Base-by-base conservation (phyloP, 2,797 vertebrate species). In the Chaetodon trifasciatus region DNA sequence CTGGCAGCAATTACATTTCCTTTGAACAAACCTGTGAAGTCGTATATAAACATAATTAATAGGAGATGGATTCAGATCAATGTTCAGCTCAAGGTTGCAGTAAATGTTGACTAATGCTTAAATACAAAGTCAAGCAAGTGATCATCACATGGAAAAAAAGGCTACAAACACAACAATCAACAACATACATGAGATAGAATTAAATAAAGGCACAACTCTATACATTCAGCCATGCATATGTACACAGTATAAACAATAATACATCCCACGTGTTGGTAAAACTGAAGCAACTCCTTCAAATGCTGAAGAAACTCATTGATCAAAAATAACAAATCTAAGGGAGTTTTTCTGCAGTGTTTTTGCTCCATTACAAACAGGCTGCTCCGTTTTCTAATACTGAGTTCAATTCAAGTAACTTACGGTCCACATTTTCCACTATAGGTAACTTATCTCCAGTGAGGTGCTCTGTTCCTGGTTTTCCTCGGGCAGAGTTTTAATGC, bases 371-470 rank as follows among this genome's bases (percentile, higher is more conserved):
- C 46, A 60, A 66, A 55, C 46, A 28, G 62, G 35, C 44, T 10
- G 19, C 13, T 44, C 23, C 64, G 35, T 71, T 24, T 66, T 61
- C 10, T 81, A 81, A 88, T 79, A 88, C 82, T 82, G 53, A 86
- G 67, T 88, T 82, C 21, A 77, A 23, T 75, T 84, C 0, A 53
- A 67, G 71, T 70, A 68, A 69, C 42, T 44, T n/a, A 1, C 53
- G 16, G 13, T 70, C 47, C 11, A 24, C 58, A 5, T 75, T 82
- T 80, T 35, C 61, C 70, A 68, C 84, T 94, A 96, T 79, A 96
- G 87, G 86, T 96, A 95, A 84, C 95, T 96, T 60, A 96, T 96
- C 85, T 95, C 94, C 75, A 96, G 47, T 0, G 94, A 95, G 5
- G 85, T 68, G 72, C 91, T 95, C 84, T 94, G 94, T 15, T 95